Evolutionary conservation across 1,140 invertebrate species (phyloP), one percentile per base, ranked within the genome.

Genomic region (Anastrepha ludens): DNA sequence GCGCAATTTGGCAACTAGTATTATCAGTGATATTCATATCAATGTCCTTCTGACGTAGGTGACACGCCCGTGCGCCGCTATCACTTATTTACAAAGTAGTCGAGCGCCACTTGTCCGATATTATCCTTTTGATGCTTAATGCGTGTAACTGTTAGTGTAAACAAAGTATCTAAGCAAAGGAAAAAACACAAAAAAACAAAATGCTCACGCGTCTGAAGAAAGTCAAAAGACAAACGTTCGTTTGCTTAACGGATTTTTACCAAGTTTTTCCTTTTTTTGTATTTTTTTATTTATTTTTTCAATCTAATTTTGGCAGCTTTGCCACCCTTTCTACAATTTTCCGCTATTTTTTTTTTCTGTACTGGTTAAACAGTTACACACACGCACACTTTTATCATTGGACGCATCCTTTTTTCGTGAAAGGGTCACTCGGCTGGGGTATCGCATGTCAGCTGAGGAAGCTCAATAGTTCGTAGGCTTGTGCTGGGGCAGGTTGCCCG

Each of bases 151-250:
- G 85, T 86, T 86, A 62, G 39, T 86, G 85, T 86, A 86, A 86
- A 86, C 85, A 86, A 55, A 58, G 47, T 64, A 81, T 44, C 47
- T 81, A 15, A 81, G 74, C 47, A 55, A 15, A 9, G 44, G n/a
- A 17, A 50, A 8, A n/a, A 11, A 13, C 8, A 20, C 0, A 5
- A 55, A n/a, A 55, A 55, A 78, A 78, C 4, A 50, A 81, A 81
- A 50, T 20, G 47, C 47, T 58, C 85, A 64, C 58, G n/a, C 58
- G 85, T 9, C 4, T 13, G 29, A 87, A 87, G 86, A 50, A 87
- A 67, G 64, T 87, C 86, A 70, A 67, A 87, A 87, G 60, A 87
- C 64, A 87, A 87, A 87, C 86, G 86, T 55, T 87, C 60, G n/a
- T 64, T 87, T 65, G 41, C 64, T 67, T 65, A 50, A n/a, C 60